phyloP scores from a whole-genome alignment of 2,888 invertebrate genomes.

The Torymus texanus region DNA sequence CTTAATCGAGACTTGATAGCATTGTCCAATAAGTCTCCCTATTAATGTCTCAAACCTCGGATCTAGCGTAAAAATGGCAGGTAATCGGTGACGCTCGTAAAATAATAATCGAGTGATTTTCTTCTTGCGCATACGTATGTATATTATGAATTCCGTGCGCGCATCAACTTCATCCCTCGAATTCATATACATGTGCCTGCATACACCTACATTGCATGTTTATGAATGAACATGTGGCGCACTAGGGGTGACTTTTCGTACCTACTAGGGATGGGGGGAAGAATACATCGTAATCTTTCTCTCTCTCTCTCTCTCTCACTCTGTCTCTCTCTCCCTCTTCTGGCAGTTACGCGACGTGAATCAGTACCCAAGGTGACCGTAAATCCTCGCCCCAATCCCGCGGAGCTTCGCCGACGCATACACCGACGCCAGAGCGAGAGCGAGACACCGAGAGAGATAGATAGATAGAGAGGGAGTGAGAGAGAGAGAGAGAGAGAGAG shows the following conservation, averaged over 20 bases:
- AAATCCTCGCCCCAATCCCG: slow-evolving; percentile 69
- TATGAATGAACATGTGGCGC: slow-evolving; percentile 71
- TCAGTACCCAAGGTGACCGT: slow-evolving; percentile 75
- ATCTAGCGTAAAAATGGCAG: slow-evolving; percentile 2
- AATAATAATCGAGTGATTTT: slow-evolving; percentile 44
- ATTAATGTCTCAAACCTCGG: too few species aligned
- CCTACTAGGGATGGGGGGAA: not conserved
- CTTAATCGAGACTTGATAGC: too few species aligned
- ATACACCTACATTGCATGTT: slow-evolving; percentile 36
- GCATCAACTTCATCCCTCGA: not conserved
- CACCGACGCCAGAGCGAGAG: slow-evolving; percentile 24
- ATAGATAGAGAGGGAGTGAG: slow-evolving; percentile 38
- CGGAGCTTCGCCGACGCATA: slow-evolving; percentile 25
- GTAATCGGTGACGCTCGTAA: slow-evolving; percentile 43
- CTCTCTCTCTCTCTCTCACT: too few species aligned
- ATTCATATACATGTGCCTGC: not conserved
- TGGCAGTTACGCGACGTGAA: slow-evolving; percentile 67
- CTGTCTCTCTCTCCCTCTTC: slow-evolving; percentile 19
- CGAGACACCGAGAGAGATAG: slow-evolving; percentile 38
- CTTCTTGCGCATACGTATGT: not conserved
- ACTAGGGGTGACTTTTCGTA: slow-evolving; percentile 58
- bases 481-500: slow-evolving; percentile 40
- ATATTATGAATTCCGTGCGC: slow-evolving; percentile 10
- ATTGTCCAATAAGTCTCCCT: too few species aligned
- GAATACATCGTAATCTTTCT: slow-evolving; percentile 7